Evolutionary conservation across 1,140 invertebrate species (phyloP).

Genomic region (Hylaeus volcanicus): DNA sequence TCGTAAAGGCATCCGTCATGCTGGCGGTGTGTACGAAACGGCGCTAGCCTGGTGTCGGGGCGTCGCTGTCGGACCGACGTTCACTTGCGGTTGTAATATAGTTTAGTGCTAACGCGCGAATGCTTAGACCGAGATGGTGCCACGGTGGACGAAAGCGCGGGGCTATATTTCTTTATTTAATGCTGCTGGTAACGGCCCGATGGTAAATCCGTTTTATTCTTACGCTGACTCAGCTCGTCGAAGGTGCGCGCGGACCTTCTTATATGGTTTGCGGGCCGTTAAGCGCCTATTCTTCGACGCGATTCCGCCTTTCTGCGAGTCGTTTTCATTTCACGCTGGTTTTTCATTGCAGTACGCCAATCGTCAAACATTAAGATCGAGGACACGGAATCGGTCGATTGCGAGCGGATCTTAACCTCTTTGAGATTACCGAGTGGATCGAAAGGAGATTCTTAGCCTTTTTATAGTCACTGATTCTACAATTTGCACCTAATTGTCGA

Average conservation of each 20-base stretch:
- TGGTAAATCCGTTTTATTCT: conserved; percentile 75
- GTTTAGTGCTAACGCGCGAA: conserved; percentile 73
- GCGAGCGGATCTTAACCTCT: too few species aligned
- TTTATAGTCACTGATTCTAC: too few species aligned
- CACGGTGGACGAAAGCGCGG: conserved; percentile 63
- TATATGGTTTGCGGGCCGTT: conserved; percentile 35
- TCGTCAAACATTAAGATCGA: not conserved
- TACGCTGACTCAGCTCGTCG: conserved; percentile 71
- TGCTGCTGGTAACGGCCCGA: conserved; percentile 70
- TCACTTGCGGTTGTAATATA: conserved; percentile 71
- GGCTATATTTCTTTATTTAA: conserved; percentile 78
- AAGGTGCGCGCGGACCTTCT: conserved; percentile 46
- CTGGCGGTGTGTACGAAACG: conserved; percentile 36
- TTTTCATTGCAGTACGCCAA: not conserved
- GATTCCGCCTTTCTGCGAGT: conserved; percentile 32
- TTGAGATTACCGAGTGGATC: too few species aligned
- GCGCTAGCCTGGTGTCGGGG: conserved; percentile 22
- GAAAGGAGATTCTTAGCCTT: too few species aligned
- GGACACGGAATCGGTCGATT: too few species aligned
- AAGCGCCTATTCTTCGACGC: conserved; percentile 2
- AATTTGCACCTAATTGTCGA: too few species aligned
- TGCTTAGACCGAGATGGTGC: conserved; percentile 63
- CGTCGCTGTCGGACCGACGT: conserved; percentile 29
- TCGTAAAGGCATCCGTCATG: conserved; percentile 76
- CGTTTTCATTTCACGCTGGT: conserved; percentile 17